Evolutionary conservation across 2,888 invertebrate genomes (phyloP).

Genomic region (Nasonia oneida): DNA sequence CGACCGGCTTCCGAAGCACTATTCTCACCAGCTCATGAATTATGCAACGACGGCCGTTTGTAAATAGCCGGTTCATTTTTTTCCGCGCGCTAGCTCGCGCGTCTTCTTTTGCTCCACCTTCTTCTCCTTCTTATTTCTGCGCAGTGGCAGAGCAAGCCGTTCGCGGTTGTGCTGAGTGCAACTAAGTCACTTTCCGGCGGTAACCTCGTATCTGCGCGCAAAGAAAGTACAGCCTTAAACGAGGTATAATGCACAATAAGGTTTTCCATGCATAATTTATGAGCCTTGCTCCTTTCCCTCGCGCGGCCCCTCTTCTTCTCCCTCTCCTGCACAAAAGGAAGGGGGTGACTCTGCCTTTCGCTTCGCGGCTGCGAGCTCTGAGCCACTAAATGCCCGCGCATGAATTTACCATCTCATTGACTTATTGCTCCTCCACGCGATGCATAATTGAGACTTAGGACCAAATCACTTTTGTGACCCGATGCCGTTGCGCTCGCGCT

Average conservation of each 20-base stretch:
- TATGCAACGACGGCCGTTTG: constrained; percentile 39
- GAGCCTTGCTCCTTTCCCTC: constrained; percentile 3
- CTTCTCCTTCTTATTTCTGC: background rate
- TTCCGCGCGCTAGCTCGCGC: background rate
- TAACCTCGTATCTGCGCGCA: constrained; percentile 36
- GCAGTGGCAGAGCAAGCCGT: background rate
- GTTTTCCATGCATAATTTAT: constrained; percentile 57
- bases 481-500: background rate
- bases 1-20: background rate
- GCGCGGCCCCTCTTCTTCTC: background rate
- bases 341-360: background rate
- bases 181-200: constrained; percentile 41
- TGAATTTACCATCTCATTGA: constrained; percentile 51
- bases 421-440: constrained; percentile 32
- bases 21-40: background rate
- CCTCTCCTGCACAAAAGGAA: background rate
- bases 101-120: constrained; percentile 12
- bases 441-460: constrained; percentile 51
- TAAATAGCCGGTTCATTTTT: constrained; percentile 38
- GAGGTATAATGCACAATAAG: constrained; percentile 55
- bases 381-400: constrained; percentile 47
- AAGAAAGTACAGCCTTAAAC: constrained; percentile 51
- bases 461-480: constrained; percentile 16
- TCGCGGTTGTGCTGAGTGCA: constrained; percentile 17
- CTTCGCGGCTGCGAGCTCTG: background rate